phyloP scores from a whole-genome alignment of 2,113 vertebrate species.

The Casuarius casuarius region DNA sequence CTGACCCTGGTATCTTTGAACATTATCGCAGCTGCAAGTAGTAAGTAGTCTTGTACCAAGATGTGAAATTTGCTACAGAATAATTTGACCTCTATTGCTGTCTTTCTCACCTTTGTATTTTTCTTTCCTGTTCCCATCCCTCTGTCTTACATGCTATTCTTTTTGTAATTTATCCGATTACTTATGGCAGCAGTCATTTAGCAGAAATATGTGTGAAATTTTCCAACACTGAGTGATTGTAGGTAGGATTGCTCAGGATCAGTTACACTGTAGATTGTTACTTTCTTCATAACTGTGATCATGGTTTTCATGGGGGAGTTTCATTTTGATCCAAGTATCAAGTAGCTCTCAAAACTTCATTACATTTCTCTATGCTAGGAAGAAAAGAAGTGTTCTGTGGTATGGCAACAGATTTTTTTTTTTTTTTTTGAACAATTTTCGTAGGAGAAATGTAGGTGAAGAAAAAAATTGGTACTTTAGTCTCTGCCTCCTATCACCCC shows the following conservation, averaged over 20 bases:
- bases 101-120: neutral
- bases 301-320: neutral
- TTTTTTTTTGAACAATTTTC: neutral
- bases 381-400: neutral
- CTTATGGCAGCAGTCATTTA: neutral
- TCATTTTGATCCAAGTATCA: neutral
- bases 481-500: neutral
- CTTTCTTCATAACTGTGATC: neutral
- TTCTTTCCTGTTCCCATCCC: neutral
- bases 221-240: neutral
- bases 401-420: neutral
- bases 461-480: neutral
- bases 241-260: neutral
- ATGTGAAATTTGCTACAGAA: neutral
- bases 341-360: neutral
- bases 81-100: neutral
- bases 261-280: neutral
- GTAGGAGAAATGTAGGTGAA: neutral
- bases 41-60: neutral
- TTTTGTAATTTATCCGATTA: neutral
- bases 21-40: neutral
- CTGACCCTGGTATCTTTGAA: fast-evolving
- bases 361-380: neutral
- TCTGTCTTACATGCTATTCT: neutral
- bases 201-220: neutral